Evolutionary conservation across 1,140 invertebrate species (phyloP).

Genomic region (Pseudomyrmex flavicornis): DNA sequence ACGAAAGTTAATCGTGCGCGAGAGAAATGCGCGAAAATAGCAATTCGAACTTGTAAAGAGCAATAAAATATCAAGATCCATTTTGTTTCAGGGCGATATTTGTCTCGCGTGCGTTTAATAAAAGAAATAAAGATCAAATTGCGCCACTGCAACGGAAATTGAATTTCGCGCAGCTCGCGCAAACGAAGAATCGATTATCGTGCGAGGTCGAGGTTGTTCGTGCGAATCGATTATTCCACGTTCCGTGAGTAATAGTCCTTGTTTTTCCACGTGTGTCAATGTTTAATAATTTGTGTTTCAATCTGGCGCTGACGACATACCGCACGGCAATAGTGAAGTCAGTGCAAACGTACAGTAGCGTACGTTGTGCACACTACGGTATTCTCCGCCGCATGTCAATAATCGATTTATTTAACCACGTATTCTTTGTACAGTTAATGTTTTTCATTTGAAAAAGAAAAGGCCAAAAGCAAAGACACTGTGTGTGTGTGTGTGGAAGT

Average conservation of each 20-base stretch:
- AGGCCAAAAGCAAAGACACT: too few species aligned
- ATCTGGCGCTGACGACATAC: not conserved
- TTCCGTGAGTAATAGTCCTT: slow-evolving; percentile 17
- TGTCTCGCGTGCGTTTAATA: not conserved
- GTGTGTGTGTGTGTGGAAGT: too few species aligned
- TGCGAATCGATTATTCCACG: slow-evolving; percentile 21
- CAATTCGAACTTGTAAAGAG: not conserved
- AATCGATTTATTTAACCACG: not conserved
- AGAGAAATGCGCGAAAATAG: too few species aligned
- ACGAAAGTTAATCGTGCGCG: too few species aligned
- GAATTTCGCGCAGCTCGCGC: slow-evolving; percentile 5
- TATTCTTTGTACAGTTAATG: not conserved
- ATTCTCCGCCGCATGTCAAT: not conserved
- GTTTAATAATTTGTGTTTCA: slow-evolving; percentile 1
- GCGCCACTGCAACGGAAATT: slow-evolving; percentile 18
- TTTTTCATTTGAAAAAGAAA: too few species aligned
- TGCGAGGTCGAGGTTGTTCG: not conserved
- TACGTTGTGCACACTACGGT: not conserved
- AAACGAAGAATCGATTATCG: not conserved
- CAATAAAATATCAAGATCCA: too few species aligned
- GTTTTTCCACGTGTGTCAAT: not conserved
- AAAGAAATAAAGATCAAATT: slow-evolving; percentile 1
- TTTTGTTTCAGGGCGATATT: not conserved
- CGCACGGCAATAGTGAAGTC: not conserved
- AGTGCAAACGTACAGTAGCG: not conserved